phyloP scores from a whole-genome alignment of 2,113 vertebrate species.

The Cynoglossus semilaevis region DNA sequence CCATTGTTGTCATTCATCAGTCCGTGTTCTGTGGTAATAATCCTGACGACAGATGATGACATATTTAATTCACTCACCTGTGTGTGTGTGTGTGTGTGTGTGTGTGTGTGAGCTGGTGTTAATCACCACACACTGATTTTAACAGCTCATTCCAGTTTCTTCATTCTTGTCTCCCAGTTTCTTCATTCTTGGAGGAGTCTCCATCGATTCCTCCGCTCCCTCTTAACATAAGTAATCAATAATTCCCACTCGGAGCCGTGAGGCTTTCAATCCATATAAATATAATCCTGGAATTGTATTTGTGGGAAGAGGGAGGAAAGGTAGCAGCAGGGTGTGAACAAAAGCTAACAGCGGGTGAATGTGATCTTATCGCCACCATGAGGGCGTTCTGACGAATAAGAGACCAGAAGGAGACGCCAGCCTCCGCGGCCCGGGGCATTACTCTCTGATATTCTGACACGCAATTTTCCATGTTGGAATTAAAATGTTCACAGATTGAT shows the following conservation, averaged over 20 bases:
- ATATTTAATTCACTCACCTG: no score
- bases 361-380: constrained; percentile 61
- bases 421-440: constrained; percentile 49
- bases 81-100: no score
- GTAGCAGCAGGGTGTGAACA: constrained; percentile 43
- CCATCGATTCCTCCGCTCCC: constrained; percentile 59
- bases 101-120: no score
- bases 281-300: constrained; percentile 68
- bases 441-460: constrained; percentile 73
- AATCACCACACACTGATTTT: no score
- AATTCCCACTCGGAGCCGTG: constrained; percentile 49
- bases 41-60: no score
- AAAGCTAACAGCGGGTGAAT: constrained; percentile 64
- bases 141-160: no score
- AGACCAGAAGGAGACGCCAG: constrained; percentile 52
- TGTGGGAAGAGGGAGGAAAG: constrained; percentile 56
- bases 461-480: constrained; percentile 73
- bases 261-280: constrained; percentile 69
- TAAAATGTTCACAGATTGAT: constrained; percentile 71
- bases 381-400: constrained; percentile 61
- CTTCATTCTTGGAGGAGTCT: constrained; percentile 44
- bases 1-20: no score
- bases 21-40: no score
- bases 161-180: no score
- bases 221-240: constrained; percentile 70